Evolutionary conservation across 1,140 invertebrate genomes (phyloP).

Genomic region (Reticulitermes speratus): DNA sequence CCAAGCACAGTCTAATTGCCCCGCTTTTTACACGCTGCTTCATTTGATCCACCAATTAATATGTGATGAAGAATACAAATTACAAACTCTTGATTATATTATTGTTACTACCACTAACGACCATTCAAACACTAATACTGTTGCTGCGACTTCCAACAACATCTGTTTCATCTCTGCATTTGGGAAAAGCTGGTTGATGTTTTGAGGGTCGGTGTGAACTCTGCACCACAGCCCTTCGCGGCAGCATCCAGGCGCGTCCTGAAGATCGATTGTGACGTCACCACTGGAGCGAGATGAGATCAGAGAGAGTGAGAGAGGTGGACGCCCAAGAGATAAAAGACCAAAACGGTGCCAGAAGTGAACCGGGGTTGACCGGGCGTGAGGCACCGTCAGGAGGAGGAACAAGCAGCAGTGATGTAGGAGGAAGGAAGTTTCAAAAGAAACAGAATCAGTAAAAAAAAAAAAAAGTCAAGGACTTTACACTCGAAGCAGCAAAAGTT

Average conservation of each 20-base stretch:
- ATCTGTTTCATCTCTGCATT: too few species aligned
- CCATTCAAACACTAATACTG: too few species aligned
- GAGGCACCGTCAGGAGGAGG: not conserved
- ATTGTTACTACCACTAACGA: too few species aligned
- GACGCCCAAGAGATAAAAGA: not conserved
- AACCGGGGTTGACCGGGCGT: not conserved
- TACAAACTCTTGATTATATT: too few species aligned
- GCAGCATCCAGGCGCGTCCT: not conserved
- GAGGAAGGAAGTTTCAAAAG: slow-evolving; percentile 1
- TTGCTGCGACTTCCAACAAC: too few species aligned
- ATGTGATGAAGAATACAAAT: too few species aligned
- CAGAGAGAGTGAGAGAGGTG: not conserved
- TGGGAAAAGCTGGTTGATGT: too few species aligned
- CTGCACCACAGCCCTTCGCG: not conserved
- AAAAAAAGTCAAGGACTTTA: not conserved
- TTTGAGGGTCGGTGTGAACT: not conserved
- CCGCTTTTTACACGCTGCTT: too few species aligned
- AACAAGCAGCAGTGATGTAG: not conserved
- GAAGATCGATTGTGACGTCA: slow-evolving; percentile 4
- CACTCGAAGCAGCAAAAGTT: not conserved
- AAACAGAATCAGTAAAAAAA: not conserved
- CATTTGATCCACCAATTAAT: too few species aligned
- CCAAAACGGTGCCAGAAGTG: not conserved
- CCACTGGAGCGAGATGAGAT: not conserved
- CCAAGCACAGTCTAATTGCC: too few species aligned